Conservation (phyloP, 2,113 vertebrate species). For the Cochlearius cochlearius region DNA sequence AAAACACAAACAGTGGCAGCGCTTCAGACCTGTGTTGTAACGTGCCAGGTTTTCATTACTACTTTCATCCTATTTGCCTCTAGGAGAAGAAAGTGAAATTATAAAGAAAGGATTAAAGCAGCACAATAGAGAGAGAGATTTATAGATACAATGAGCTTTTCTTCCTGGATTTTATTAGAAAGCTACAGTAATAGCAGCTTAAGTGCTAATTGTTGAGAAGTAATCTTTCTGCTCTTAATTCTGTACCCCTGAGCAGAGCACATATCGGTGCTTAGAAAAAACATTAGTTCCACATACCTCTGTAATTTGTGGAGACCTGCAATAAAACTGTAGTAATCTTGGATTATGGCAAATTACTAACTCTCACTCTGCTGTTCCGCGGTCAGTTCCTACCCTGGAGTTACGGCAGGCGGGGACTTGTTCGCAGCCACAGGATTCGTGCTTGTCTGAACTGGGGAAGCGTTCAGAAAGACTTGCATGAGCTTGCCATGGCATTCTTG, state of each 20-base stretch:
- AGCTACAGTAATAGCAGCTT: not conserved
- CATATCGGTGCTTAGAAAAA: not conserved
- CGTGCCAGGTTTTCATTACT: not conserved
- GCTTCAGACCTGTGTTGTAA: not conserved
- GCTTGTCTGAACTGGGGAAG: not conserved
- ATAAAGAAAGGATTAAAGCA: not conserved
- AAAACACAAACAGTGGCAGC: not conserved
- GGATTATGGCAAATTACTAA: not conserved
- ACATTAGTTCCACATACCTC: not conserved
- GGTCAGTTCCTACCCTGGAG: not conserved
- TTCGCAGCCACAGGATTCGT: not conserved
- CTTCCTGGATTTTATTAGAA: not conserved
- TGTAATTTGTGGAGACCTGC: not conserved
- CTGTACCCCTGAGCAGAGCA: not conserved
- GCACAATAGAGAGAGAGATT: not conserved
- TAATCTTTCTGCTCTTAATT: not conserved
- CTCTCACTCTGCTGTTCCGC: not conserved
- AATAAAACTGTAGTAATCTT: not conserved
- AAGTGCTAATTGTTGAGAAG: not conserved
- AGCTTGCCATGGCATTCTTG: constrained; percentile 16
- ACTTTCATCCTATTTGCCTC: not conserved
- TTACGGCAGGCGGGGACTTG: not conserved
- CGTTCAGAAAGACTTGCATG: constrained; percentile 32
- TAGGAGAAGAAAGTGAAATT: not conserved
- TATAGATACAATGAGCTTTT: not conserved